Conservation (phyloP, 2,113 vertebrate species). For the Oncorhynchus gorbuscha region DNA sequence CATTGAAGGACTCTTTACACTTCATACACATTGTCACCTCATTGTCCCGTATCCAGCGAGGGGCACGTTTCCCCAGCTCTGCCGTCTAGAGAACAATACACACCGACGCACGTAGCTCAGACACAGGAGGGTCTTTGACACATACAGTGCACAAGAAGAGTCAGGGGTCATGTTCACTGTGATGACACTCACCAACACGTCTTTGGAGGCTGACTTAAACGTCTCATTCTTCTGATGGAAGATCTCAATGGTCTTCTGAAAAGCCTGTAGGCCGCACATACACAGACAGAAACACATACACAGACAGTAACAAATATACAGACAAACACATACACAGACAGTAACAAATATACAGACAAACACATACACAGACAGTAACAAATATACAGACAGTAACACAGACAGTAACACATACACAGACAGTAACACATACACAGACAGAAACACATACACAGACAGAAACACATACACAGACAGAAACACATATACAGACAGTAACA, state of each 20-base stretch:
- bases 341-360: too few relatives aligned
- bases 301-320: too few relatives aligned
- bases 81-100: conserved; percentile 73
- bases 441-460: too few relatives aligned
- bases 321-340: too few relatives aligned
- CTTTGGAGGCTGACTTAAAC: conserved; percentile 89
- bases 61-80: conserved; percentile 92
- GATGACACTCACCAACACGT: conserved; percentile 79
- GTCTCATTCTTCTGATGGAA: conserved; percentile 95
- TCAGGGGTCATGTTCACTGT: neutral
- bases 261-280: conserved; percentile 72
- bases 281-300: too few relatives aligned
- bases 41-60: conserved; percentile 95
- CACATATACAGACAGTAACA: too few relatives aligned
- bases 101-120: neutral
- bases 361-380: too few relatives aligned
- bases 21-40: conserved; percentile 99
- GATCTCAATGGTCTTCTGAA: conserved; percentile 84
- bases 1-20: conserved; percentile 91
- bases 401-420: too few relatives aligned
- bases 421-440: too few relatives aligned
- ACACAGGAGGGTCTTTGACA: neutral
- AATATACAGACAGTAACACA: too few relatives aligned
- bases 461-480: too few relatives aligned
- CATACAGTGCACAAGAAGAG: neutral